A percentile compares a stretch with the other conserved stretches of the same genome.
These are phyloP conservation scores for Crepidodera aurea DNA, from an alignment of 2,888 invertebrate genomes.

Conservation along the genomic window DNA sequence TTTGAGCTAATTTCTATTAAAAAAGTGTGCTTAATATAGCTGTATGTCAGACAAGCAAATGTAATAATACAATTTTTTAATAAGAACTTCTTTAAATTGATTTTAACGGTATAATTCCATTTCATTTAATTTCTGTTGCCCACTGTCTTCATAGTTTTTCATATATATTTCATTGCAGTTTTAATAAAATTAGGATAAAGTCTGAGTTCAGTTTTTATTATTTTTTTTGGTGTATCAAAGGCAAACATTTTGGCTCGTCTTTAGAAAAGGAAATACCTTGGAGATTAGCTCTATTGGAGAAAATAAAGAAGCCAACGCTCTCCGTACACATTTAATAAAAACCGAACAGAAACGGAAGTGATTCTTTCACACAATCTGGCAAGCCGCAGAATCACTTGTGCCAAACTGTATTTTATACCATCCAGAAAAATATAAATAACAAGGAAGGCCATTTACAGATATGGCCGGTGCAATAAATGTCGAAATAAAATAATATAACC, in stretches of 20 bases:
- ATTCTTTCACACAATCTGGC: slow-evolving; percentile 15
- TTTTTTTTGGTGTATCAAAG: too few species aligned
- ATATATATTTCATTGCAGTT: too few species aligned
- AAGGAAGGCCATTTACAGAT: slow-evolving; percentile 21
- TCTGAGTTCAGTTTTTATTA: too few species aligned
- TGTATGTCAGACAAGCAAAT: too few species aligned
- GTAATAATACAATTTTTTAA: too few species aligned
- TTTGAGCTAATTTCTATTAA: too few species aligned
- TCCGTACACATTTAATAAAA: slow-evolving; percentile 14
- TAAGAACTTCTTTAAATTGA: too few species aligned
- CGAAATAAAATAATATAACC: slow-evolving; percentile 21
- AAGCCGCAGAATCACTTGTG: slow-evolving; percentile 10
- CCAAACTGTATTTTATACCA: slow-evolving; percentile 11
- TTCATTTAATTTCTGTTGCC: too few species aligned
- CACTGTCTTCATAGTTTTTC: too few species aligned
- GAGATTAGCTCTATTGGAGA: slow-evolving; percentile 6
- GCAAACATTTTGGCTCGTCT: not conserved
- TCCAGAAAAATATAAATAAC: slow-evolving; percentile 13
- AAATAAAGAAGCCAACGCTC: not conserved
- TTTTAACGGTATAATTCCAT: too few species aligned
- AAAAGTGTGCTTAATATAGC: too few species aligned
- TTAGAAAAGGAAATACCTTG: not conserved
- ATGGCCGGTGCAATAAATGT: slow-evolving; percentile 25
- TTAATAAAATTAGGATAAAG: too few species aligned
- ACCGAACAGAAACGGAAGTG: slow-evolving; percentile 5